Evolutionary conservation across 2,888 invertebrate species (phyloP), one percentile per base, ranked within the genome.

Genomic region (Eurytoma adleriae): DNA sequence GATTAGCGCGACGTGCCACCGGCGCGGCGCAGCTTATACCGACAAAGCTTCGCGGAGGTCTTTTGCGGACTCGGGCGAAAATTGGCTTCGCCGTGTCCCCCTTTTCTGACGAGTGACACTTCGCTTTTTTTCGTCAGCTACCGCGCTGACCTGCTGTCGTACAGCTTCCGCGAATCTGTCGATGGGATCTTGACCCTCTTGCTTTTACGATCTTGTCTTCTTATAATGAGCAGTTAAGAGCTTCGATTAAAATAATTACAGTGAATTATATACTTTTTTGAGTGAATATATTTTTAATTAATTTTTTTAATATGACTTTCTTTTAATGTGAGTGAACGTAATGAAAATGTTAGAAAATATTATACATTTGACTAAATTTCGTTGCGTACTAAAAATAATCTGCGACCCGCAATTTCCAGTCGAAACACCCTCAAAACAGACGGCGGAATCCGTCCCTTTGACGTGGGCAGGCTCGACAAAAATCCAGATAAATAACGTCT

Each of bases 401-500:
- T 18, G 40, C 59, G 24, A 59, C 20, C 59, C 16, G 40, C 40
- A 40, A 40, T 40, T 40, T 10, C 10, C 7, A 40, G 40, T 10
- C 27, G 20, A 27, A 61, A 61, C 27, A 27, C 61, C 61, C 24
- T 61, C 13, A 24, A 61, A 14, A 16, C 13, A 14, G 27, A 27
- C 5, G 14, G 14, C 7, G 16, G 27, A 61, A 24, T 59, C 16
- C 14, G 61, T 24, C 27, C 40, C 14, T 59, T 59, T 59, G 59
- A 59, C 59, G 18, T 20, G 57, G 18, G 20, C 13, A 57, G 12
- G 57, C 57, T 57, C 27, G 52, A 62, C 27, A 73, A 73, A 73
- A 73, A 54, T 73, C 27, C 62, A 64, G 54, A 30, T 59, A 48
- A 14, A 54, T 73, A 59, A 64, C 64, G 56, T 61, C 56, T 61